These are phyloP conservation scores for human DNA, from an alignment of 2,113 vertebrate genomes.

Conservation along the genomic window DNA sequence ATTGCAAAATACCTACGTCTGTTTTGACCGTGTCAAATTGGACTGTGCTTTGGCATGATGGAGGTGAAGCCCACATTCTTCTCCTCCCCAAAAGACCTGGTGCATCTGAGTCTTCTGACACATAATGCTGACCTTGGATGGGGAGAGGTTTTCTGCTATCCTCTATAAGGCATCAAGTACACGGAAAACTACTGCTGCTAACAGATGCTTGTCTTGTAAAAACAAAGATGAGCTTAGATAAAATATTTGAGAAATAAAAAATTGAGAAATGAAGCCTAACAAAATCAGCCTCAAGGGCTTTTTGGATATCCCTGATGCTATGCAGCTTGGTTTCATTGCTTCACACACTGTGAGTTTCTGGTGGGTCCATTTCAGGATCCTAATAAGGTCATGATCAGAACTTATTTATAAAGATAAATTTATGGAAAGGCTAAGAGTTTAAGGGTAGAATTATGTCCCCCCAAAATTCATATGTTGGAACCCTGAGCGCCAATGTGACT, in stretches of 20 bases:
- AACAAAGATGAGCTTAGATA: not conserved
- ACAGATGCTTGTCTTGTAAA: not conserved
- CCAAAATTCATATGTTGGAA: not conserved
- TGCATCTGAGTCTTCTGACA: not conserved
- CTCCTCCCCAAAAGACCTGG: too few species aligned
- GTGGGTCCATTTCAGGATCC: not conserved
- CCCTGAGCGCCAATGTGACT: not conserved
- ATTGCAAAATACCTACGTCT: not conserved
- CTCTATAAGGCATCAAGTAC: not conserved
- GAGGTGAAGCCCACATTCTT: not conserved
- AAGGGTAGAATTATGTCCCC: not conserved
- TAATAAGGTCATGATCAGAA: not conserved
- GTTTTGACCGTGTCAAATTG: not conserved
- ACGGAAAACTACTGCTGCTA: not conserved
- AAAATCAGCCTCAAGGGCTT: not conserved
- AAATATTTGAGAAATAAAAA: not conserved
- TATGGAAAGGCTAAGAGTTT: not conserved
- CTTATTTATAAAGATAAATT: not conserved
- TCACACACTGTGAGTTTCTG: not conserved
- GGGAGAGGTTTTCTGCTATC: not conserved
- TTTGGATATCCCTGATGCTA: not conserved
- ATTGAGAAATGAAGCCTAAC: not conserved
- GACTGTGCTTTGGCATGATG: not conserved
- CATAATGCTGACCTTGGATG: rapidly evolving
- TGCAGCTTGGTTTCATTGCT: not conserved